Evolutionary conservation across 2,888 invertebrate species (phyloP).

Genomic region (Pristionchus entomophagus): DNA sequence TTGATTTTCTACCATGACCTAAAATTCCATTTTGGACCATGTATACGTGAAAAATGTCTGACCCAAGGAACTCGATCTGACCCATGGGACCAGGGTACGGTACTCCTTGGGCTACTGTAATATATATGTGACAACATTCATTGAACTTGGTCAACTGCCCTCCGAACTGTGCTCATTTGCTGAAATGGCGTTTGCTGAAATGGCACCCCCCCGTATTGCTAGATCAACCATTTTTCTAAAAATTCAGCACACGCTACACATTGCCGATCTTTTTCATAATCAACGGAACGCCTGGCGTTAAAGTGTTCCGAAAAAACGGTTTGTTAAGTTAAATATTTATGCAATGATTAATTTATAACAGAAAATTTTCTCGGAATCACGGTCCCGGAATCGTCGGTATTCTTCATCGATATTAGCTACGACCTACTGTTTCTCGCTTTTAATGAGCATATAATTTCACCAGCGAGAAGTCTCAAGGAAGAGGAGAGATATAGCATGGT

Average conservation of each 20-base stretch:
- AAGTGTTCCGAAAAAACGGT: neutral
- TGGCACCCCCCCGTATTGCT: too few species aligned
- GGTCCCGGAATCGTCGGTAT: neutral
- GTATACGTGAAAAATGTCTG: too few species aligned
- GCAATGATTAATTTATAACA: neutral
- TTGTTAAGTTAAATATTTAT: neutral
- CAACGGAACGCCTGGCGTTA: neutral
- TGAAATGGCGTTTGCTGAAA: too few species aligned
- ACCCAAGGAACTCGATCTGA: too few species aligned
- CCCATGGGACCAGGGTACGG: too few species aligned
- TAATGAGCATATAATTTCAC: neutral
- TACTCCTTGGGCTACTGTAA: too few species aligned
- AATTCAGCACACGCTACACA: neutral
- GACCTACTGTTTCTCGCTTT: neutral
- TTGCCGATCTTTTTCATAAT: neutral
- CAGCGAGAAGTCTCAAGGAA: neutral
- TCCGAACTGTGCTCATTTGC: too few species aligned
- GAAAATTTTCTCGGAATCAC: neutral
- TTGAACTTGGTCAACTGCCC: too few species aligned
- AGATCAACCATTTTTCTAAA: too few species aligned
- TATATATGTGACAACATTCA: too few species aligned
- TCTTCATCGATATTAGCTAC: neutral
- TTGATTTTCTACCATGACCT: too few species aligned
- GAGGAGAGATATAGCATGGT: neutral
- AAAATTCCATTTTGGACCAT: too few species aligned